Evolutionary conservation across 2,113 vertebrate species (phyloP).

Genomic region (Sclerurus mexicanus): DNA sequence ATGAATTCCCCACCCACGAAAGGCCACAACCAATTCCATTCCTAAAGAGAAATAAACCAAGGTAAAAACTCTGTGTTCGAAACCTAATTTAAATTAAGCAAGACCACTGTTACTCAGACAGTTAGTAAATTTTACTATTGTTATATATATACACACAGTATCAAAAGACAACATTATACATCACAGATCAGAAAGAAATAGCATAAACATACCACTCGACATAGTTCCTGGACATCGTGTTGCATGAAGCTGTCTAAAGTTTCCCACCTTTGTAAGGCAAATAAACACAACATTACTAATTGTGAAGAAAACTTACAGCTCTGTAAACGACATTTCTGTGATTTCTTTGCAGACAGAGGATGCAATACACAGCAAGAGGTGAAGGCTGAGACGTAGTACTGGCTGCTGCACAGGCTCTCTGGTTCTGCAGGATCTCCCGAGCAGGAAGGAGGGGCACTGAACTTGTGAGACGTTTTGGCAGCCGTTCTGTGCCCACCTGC

Average conservation of each 20-base stretch:
- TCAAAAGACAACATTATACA: background rate
- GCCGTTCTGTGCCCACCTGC: background rate
- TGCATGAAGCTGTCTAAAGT: constrained; percentile 99
- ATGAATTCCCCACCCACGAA: background rate
- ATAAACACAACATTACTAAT: background rate
- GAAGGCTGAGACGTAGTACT: background rate
- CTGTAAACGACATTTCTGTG: background rate
- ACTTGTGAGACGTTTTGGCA: background rate
- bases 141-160: background rate
- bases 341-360: background rate
- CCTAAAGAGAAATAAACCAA: background rate
- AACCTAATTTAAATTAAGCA: background rate
- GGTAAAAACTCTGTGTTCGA: background rate
- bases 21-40: background rate
- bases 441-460: background rate
- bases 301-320: background rate
- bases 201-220: constrained; percentile 92
- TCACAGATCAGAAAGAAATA: background rate
- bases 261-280: constrained; percentile 87
- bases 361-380: background rate
- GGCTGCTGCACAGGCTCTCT: background rate
- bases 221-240: constrained; percentile 96
- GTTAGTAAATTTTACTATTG: background rate
- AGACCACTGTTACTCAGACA: background rate
- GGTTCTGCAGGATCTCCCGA: background rate